A percentile compares a stretch with the other conserved stretches of the same genome.
Conservation (phyloP, 2,888 invertebrate genomes). For the Drosophila percnosoma region DNA sequence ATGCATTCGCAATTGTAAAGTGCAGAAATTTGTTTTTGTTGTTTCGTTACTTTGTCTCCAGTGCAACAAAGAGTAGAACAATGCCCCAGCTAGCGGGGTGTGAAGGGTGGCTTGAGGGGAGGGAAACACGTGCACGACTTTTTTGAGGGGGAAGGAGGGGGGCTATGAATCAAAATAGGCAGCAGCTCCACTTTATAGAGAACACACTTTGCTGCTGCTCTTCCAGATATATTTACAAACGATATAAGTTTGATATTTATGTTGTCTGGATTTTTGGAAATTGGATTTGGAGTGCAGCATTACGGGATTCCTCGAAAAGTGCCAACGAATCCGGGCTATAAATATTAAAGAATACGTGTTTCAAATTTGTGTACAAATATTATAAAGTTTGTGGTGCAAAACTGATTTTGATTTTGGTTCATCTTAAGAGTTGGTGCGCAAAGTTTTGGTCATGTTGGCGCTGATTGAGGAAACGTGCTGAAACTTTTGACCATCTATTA, state of each 20-base stretch:
- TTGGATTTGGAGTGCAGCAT: constrained; percentile 34
- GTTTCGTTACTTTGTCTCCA: constrained; percentile 59
- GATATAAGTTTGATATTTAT: constrained; percentile 25
- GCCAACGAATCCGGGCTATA: neutral
- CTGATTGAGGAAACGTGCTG: neutral
- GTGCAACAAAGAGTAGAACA: constrained; percentile 59
- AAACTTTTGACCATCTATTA: neutral
- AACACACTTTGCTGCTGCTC: neutral
- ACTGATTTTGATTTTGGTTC: neutral
- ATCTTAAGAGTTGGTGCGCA: neutral
- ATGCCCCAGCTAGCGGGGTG: constrained; percentile 29
- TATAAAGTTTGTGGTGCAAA: neutral
- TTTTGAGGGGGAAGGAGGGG: constrained; percentile 3
- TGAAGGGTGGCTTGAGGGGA: neutral
- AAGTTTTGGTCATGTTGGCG: neutral
- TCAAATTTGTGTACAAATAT: neutral
- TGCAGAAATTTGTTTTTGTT: constrained; percentile 64
- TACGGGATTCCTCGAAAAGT: constrained; percentile 13
- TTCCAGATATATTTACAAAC: neutral
- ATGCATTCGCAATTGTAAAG: constrained; percentile 74
- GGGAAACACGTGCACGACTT: constrained; percentile 66
- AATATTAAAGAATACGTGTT: constrained; percentile 15
- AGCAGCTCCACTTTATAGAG: constrained; percentile 34
- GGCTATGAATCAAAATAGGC: constrained; percentile 70
- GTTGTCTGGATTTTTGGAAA: constrained; percentile 24